Evolutionary conservation across 1,140 invertebrate species (phyloP).

Genomic region (Drosophila suzukii): DNA sequence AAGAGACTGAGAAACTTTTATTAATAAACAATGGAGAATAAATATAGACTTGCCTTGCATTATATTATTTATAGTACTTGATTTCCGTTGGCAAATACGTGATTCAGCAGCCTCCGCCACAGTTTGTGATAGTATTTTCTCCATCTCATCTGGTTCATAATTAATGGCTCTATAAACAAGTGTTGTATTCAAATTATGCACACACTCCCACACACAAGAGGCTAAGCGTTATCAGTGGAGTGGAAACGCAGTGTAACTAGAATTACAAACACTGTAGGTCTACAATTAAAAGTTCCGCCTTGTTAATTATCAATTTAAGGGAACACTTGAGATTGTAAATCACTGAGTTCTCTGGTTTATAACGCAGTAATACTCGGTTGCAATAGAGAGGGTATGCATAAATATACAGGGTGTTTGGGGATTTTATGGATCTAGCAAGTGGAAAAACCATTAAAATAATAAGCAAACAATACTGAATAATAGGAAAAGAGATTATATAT

Average conservation of each 20-base stretch:
- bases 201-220: slow-evolving; percentile 34
- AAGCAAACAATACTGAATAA: too few relatives aligned
- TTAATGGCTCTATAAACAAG: slow-evolving; percentile 53
- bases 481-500: too few relatives aligned
- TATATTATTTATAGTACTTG: slow-evolving; percentile 25
- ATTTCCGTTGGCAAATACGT: slow-evolving; percentile 34
- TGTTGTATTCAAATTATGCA: slow-evolving; percentile 20
- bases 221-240: slow-evolving; percentile 51
- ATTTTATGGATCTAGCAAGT: too few relatives aligned
- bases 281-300: slow-evolving; percentile 78
- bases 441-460: too few relatives aligned
- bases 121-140: slow-evolving; percentile 9
- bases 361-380: slow-evolving; percentile 24
- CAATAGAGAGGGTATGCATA: background rate
- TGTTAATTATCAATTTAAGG: slow-evolving; percentile 40
- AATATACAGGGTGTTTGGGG: slow-evolving; percentile 6
- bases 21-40: slow-evolving; percentile 23
- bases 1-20: slow-evolving; percentile 22
- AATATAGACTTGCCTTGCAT: slow-evolving; percentile 9
- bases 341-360: slow-evolving; percentile 33
- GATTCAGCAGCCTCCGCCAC: slow-evolving; percentile 24
- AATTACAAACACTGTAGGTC: slow-evolving; percentile 19
- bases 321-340: slow-evolving; percentile 35
- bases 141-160: slow-evolving; percentile 24
- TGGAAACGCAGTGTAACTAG: slow-evolving; percentile 17